Conservation (phyloP, 2,113 vertebrate species). For the Oxyura jamaicensis region DNA sequence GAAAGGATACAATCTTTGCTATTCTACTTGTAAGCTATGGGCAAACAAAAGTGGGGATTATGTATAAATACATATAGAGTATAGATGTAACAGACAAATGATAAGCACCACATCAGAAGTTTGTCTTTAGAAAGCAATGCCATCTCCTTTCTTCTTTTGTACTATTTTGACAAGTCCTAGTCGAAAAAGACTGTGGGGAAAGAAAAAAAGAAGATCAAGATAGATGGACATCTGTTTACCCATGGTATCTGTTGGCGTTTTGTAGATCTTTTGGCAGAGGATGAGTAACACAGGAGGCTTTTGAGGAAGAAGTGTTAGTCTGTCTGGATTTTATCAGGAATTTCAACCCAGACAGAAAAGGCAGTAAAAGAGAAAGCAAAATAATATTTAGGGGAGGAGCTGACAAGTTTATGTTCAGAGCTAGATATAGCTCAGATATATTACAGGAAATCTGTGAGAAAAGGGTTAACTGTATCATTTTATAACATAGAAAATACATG, state of each 20-base stretch:
- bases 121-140: neutral
- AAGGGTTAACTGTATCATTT: neutral
- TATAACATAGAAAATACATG: neutral
- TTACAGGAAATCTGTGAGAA: neutral
- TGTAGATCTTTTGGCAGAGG: neutral
- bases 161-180: neutral
- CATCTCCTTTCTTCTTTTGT: neutral
- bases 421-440: neutral
- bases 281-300: neutral
- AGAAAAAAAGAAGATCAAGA: neutral
- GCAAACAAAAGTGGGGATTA: neutral
- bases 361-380: neutral
- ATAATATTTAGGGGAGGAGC: neutral
- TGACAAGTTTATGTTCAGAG: neutral
- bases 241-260: accelerated
- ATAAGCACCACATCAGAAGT: neutral
- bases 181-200: neutral
- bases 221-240: neutral
- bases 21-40: neutral
- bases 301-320: neutral
- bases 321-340: neutral
- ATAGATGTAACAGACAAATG: neutral
- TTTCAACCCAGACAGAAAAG: neutral
- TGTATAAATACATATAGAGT: neutral
- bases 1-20: neutral